Evolutionary conservation across 2,113 vertebrate genomes (phyloP).

Genomic region (Madoqua kirkii): DNA sequence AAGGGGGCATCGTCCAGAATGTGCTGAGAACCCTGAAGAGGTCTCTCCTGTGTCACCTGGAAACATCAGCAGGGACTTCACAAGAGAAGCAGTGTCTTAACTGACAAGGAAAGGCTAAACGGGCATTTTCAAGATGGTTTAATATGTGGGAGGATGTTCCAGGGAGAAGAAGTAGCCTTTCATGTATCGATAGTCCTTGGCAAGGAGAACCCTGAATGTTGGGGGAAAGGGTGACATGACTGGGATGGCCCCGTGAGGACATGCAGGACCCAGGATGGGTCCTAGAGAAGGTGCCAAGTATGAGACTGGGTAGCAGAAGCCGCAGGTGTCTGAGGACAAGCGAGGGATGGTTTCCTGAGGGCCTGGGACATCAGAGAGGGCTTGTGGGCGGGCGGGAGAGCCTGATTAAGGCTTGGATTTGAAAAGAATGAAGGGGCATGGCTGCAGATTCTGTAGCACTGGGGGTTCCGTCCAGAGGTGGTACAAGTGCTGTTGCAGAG

Average conservation of each 20-base stretch:
- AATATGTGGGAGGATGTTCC: not conserved
- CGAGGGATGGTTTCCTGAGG: not conserved
- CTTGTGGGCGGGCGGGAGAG: fast-evolving
- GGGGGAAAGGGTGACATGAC: not conserved
- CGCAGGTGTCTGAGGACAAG: not conserved
- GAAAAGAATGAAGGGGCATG: not conserved
- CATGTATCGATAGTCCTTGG: not conserved
- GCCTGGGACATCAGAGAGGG: not conserved
- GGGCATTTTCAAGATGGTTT: not conserved
- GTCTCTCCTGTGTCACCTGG: not conserved
- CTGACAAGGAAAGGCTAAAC: not conserved
- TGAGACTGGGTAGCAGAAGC: not conserved
- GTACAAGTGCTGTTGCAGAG: fast-evolving
- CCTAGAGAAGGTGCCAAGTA: not conserved
- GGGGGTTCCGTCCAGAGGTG: not conserved
- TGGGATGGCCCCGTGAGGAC: fast-evolving
- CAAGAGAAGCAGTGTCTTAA: not conserved
- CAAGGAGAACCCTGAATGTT: not conserved
- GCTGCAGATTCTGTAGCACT: not conserved
- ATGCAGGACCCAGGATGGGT: fast-evolving
- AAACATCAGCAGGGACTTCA: not conserved
- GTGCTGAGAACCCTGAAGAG: not conserved
- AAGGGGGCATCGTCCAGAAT: not conserved
- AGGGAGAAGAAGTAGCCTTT: not conserved
- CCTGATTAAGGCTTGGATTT: not conserved